Percentiles rank a stretch among this genome's conserved stretches.
phyloP scores from a whole-genome alignment of 2,888 invertebrate species.

The Biston betularia region DNA sequence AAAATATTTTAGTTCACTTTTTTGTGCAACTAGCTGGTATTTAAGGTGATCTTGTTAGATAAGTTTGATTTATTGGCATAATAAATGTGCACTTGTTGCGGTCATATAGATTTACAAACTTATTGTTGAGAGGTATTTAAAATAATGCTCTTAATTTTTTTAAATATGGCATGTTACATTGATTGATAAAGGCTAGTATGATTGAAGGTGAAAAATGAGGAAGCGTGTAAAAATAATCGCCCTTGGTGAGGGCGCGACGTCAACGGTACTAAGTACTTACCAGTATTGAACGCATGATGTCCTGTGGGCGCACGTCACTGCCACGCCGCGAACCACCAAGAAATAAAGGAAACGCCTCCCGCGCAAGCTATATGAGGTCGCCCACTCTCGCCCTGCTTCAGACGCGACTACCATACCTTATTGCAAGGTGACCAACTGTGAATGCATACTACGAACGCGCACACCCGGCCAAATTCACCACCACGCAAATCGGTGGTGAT shows the following conservation, averaged over 20 bases:
- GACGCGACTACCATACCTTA: conserved; percentile 82
- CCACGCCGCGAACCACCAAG: conserved; percentile 78
- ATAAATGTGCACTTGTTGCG: conserved; percentile 19
- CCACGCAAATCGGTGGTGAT: conserved; percentile 71
- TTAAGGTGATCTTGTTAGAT: conserved; percentile 42
- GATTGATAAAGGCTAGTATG: conserved; percentile 12
- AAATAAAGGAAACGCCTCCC: conserved; percentile 83
- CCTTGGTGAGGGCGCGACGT: conserved; percentile 56
- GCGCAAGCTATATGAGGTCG: conserved; percentile 83
- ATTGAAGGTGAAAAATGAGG: conserved; percentile 41
- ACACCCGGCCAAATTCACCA: conserved; percentile 60
- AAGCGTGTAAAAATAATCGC: conserved; percentile 49
- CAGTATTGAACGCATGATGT: conserved; percentile 81
- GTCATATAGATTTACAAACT: neutral
- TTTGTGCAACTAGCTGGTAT: conserved; percentile 40
- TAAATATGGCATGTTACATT: neutral
- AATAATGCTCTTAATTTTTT: neutral
- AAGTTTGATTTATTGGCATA: conserved; percentile 36
- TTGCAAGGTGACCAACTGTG: conserved; percentile 81
- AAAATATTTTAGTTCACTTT: conserved; percentile 35
- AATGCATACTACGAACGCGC: conserved; percentile 58
- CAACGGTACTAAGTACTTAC: conserved; percentile 76
- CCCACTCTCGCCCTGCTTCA: conserved; percentile 82
- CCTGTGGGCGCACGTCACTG: conserved; percentile 76
- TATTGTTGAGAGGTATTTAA: neutral